Conservation (phyloP, 2,888 invertebrate genomes). For the Craniophora ligustri region DNA sequence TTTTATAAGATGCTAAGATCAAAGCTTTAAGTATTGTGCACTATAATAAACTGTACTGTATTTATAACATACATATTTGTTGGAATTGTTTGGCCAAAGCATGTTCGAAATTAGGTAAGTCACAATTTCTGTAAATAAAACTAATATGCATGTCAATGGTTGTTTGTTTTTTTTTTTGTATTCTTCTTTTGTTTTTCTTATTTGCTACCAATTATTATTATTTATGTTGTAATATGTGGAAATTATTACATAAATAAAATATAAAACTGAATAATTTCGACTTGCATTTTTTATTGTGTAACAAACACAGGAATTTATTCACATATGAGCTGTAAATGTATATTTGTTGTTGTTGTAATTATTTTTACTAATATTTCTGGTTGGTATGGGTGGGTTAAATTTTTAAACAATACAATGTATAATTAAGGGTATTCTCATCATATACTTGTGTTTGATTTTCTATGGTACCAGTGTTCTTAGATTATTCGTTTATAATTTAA, state of each 20-base stretch:
- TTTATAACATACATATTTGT: slow-evolving; percentile 6
- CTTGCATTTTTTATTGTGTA: background rate
- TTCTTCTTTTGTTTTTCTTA: no score
- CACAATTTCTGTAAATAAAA: slow-evolving; percentile 57
- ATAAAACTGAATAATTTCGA: slow-evolving; percentile 23
- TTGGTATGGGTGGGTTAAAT: slow-evolving; percentile 23
- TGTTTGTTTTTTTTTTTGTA: slow-evolving; percentile 14
- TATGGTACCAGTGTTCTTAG: slow-evolving; percentile 74
- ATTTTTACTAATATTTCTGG: slow-evolving; percentile 43
- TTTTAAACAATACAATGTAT: slow-evolving; percentile 32
- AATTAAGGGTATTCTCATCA: slow-evolving; percentile 49
- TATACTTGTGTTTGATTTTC: slow-evolving; percentile 50
- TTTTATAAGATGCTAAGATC: slow-evolving; percentile 9
- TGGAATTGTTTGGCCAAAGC: slow-evolving; percentile 51
- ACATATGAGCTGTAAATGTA: slow-evolving; percentile 6
- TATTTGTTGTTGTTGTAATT: slow-evolving; percentile 29
- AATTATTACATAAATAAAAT: slow-evolving; percentile 23
- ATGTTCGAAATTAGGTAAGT: slow-evolving; percentile 61
- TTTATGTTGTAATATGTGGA: slow-evolving; percentile 12
- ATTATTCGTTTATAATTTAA: slow-evolving; percentile 25
- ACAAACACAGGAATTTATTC: background rate
- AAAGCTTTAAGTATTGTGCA: slow-evolving; percentile 41
- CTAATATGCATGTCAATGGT: slow-evolving; percentile 59
- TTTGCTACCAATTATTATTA: background rate
- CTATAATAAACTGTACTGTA: slow-evolving; percentile 18